A percentile compares a stretch with the other conserved stretches of the same genome.
These are phyloP conservation scores for Corythaeola cristata DNA, from an alignment of 2,113 vertebrate genomes.

Conservation along the genomic window DNA sequence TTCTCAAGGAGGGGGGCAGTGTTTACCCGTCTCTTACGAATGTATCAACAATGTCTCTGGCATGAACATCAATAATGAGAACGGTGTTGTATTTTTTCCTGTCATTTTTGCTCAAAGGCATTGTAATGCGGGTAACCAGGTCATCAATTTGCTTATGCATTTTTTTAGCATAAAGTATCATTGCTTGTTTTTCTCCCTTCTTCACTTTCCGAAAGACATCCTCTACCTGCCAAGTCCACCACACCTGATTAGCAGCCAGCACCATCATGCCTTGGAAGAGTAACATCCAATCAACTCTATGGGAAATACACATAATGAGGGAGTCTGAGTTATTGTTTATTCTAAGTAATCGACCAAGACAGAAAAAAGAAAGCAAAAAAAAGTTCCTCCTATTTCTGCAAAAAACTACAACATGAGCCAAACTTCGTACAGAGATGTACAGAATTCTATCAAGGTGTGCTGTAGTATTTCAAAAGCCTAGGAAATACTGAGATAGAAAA, in stretches of 20 bases:
- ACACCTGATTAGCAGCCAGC: constrained; percentile 92
- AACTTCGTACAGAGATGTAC: background rate
- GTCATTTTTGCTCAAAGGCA: constrained; percentile 86
- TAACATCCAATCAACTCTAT: constrained; percentile 95
- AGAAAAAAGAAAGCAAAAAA: background rate
- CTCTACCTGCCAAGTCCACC: constrained; percentile 99
- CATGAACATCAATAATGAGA: constrained; percentile 96
- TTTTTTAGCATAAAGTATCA: constrained; percentile 86
- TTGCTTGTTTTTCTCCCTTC: constrained; percentile 86
- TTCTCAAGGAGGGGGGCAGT: rapidly evolving
- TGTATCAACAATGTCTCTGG: constrained; percentile 91
- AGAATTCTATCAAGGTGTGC: background rate
- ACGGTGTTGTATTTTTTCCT: constrained; percentile 91
- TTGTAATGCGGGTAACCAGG: constrained; percentile 86
- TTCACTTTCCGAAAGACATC: constrained; percentile 86
- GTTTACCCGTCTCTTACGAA: constrained; percentile 87
- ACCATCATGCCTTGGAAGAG: constrained; percentile 95
- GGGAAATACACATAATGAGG: background rate
- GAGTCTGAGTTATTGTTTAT: background rate
- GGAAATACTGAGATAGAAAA: background rate
- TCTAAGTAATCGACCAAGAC: background rate
- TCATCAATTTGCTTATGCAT: constrained; percentile 91
- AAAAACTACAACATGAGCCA: background rate
- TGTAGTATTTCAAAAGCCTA: background rate
- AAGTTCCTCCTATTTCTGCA: background rate